Conservation (phyloP, 2,113 vertebrate species). For the Myanophis thanlyinensis region DNA sequence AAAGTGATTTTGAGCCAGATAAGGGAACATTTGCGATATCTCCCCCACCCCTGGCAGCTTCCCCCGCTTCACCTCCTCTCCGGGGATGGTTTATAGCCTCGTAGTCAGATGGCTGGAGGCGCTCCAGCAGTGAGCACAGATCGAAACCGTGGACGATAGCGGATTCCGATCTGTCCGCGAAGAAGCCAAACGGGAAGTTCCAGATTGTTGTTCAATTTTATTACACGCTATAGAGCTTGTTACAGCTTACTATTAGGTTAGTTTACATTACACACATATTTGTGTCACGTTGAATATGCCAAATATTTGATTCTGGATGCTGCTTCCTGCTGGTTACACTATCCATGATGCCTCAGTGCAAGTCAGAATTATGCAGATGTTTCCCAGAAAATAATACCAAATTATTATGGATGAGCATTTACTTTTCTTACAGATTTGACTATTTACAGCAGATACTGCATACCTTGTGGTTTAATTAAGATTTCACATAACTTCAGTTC, state of each 20-base stretch:
- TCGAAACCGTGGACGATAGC: too few relatives aligned
- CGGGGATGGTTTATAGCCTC: too few relatives aligned
- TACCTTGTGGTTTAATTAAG: background rate
- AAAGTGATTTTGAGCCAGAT: too few relatives aligned
- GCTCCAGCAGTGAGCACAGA: too few relatives aligned
- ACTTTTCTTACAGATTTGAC: background rate
- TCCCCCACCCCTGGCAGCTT: too few relatives aligned
- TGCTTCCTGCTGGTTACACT: background rate
- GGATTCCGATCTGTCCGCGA: too few relatives aligned
- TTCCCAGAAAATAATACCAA: background rate
- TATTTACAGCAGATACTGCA: background rate
- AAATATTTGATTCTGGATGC: background rate
- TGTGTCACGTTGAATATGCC: background rate
- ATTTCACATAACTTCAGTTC: background rate
- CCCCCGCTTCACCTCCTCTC: too few relatives aligned
- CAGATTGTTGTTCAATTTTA: background rate
- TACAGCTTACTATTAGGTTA: background rate
- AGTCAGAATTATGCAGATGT: background rate
- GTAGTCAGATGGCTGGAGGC: too few relatives aligned
- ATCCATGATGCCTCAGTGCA: background rate
- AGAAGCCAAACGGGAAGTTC: too few relatives aligned
- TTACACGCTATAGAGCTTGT: background rate
- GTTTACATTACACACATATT: background rate
- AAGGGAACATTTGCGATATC: too few relatives aligned
- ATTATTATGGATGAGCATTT: background rate